phyloP scores from a whole-genome alignment of 1,140 invertebrate species.

The Bilobella aurantiaca region DNA sequence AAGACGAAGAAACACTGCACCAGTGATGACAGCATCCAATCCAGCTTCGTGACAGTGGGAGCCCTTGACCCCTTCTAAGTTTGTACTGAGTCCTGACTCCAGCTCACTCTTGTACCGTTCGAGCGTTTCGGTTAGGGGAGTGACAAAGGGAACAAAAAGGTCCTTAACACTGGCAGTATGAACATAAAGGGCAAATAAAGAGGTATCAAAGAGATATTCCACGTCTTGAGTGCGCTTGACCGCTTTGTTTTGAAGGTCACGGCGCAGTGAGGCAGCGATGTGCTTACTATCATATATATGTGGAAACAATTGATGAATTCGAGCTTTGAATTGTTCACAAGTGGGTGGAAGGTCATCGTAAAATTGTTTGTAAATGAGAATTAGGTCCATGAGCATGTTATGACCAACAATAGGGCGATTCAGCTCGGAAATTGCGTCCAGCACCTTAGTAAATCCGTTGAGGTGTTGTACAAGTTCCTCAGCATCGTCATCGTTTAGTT shows the following conservation, averaged over 20 bases:
- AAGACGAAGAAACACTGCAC: conserved; percentile 52
- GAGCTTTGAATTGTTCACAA: conserved; percentile 54
- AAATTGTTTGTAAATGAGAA: conserved; percentile 62
- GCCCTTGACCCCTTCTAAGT: conserved; percentile 39
- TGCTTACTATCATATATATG: conserved; percentile 61
- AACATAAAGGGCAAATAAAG: conserved; percentile 15
- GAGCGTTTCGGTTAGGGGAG: not conserved
- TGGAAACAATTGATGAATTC: conserved; percentile 54
- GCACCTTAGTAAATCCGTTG: conserved; percentile 57
- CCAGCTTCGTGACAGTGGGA: conserved; percentile 56
- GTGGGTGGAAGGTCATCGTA: conserved; percentile 50
- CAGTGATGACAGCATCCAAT: conserved; percentile 62
- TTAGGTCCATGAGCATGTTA: conserved; percentile 58
- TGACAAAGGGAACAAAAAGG: conserved; percentile 19
- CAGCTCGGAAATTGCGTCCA: conserved; percentile 47
- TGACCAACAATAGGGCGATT: conserved; percentile 65
- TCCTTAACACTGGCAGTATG: conserved; percentile 4
- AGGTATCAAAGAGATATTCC: conserved; percentile 6
- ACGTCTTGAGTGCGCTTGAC: not conserved
- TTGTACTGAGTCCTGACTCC: not conserved
- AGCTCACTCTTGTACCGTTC: conserved; percentile 5
- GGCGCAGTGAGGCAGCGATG: conserved; percentile 48
- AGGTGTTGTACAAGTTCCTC: conserved; percentile 44
- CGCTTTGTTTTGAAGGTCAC: not conserved
- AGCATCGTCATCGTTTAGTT: conserved; percentile 25